A percentile compares a stretch with the other conserved stretches of the same genome.
Evolutionary conservation across 2,888 invertebrate species (phyloP).

Genomic region (Pachliopta kotzebuea): DNA sequence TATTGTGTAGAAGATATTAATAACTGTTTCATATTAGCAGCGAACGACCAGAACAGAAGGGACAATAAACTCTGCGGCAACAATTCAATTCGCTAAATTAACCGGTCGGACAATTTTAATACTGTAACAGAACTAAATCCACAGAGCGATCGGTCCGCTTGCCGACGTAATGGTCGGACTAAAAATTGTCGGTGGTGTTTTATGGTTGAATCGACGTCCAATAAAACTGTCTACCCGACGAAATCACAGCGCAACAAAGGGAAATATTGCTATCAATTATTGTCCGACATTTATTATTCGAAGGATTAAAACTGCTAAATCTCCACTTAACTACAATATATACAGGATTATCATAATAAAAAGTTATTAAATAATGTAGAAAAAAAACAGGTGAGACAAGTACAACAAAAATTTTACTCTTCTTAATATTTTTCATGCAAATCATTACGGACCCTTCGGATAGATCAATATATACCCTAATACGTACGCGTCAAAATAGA

Average conservation of each 20-base stretch:
- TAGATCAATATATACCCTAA: no score
- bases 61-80: constrained; percentile 17
- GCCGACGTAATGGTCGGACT: constrained; percentile 22
- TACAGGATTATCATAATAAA: background rate
- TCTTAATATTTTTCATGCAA: no score
- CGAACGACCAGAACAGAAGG: constrained; percentile 7
- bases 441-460: no score
- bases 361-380: background rate
- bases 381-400: no score
- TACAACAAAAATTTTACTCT: no score
- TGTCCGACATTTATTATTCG: constrained; percentile 58
- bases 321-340: constrained; percentile 34
- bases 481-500: no score
- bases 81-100: constrained; percentile 26
- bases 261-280: constrained; percentile 59
- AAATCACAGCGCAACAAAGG: constrained; percentile 33
- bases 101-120: constrained; percentile 26
- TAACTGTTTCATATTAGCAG: background rate
- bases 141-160: constrained; percentile 18
- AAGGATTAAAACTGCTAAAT: constrained; percentile 36
- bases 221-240: constrained; percentile 28
- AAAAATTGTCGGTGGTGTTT: constrained; percentile 29
- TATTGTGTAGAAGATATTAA: background rate
- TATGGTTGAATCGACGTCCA: constrained; percentile 25
- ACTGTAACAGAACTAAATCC: constrained; percentile 23